Evolutionary conservation across 2,888 invertebrate genomes (phyloP).

Genomic region (Malthinus seriepunctatus): DNA sequence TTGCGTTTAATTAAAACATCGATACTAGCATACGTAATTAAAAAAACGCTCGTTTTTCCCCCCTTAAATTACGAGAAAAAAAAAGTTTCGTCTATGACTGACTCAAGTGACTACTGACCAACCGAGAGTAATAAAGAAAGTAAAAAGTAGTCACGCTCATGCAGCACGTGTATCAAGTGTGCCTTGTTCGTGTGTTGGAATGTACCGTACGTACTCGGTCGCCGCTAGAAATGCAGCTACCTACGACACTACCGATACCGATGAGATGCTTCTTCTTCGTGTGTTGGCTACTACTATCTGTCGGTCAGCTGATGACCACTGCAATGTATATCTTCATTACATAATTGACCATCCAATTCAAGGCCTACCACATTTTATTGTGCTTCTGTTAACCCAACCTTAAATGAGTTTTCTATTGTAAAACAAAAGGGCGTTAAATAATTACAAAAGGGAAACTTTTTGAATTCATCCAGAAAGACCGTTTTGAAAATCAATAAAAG

Average conservation of each 20-base stretch:
- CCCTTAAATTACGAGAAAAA: too few relatives aligned
- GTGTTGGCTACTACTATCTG: conserved; percentile 21
- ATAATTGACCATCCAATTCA: conserved; percentile 18
- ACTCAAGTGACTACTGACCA: neutral
- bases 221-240: conserved; percentile 25
- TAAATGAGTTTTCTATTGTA: too few relatives aligned
- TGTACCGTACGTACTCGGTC: conserved; percentile 35
- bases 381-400: conserved; percentile 17
- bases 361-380: conserved; percentile 25
- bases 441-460: too few relatives aligned
- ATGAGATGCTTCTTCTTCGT: conserved; percentile 21
- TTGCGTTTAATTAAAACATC: neutral
- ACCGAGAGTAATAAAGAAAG: conserved; percentile 16
- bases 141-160: conserved; percentile 39
- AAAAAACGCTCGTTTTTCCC: too few relatives aligned
- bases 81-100: too few relatives aligned
- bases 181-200: conserved; percentile 40
- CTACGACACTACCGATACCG: conserved; percentile 23
- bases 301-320: conserved; percentile 27
- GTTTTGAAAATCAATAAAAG: too few relatives aligned
- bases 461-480: too few relatives aligned
- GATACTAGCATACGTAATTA: too few relatives aligned
- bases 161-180: conserved; percentile 46
- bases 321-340: conserved; percentile 28
- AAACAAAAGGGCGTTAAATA: too few relatives aligned